Conservation (phyloP, 2,797 vertebrate genomes). For the Danionella dracula region DNA sequence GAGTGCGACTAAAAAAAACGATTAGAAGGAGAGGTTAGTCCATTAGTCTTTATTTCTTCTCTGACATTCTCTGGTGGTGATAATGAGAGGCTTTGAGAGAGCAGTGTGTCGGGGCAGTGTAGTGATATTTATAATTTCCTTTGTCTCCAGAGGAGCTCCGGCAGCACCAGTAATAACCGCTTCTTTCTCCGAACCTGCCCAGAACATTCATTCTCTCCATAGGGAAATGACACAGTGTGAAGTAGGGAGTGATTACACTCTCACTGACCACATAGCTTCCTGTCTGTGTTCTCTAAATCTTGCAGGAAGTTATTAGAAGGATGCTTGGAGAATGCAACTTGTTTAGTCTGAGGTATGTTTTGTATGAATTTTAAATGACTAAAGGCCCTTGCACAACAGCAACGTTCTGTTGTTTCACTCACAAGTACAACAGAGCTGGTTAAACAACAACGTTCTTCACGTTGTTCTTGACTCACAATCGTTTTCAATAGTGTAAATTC, state of each 20-base stretch:
- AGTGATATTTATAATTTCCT: constrained; percentile 66
- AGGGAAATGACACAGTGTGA: constrained; percentile 53
- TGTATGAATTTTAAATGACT: no score
- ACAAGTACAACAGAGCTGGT: no score
- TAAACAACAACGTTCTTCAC: no score
- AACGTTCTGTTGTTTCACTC: no score
- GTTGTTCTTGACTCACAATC: no score
- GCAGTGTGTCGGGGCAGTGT: constrained; percentile 45
- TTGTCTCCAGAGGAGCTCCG: constrained; percentile 53
- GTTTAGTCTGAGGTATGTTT: no score
- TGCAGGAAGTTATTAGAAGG: neutral
- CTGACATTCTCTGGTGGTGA: constrained; percentile 55
- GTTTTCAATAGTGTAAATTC: no score
- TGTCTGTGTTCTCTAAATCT: neutral
- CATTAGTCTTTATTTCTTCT: constrained; percentile 65
- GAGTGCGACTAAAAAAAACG: constrained; percentile 53
- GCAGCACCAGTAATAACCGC: constrained; percentile 40
- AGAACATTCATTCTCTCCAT: constrained; percentile 35
- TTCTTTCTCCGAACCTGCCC: constrained; percentile 42
- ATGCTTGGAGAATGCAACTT: no score
- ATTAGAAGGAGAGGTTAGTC: constrained; percentile 63
- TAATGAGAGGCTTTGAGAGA: constrained; percentile 58
- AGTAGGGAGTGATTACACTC: constrained; percentile 43
- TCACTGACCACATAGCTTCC: constrained; percentile 40
- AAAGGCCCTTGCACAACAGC: no score